Percentiles rank a stretch among this genome's conserved stretches.
phyloP scores from a whole-genome alignment of 2,888 invertebrate genomes.

The Hofmannophila pseudospretella region DNA sequence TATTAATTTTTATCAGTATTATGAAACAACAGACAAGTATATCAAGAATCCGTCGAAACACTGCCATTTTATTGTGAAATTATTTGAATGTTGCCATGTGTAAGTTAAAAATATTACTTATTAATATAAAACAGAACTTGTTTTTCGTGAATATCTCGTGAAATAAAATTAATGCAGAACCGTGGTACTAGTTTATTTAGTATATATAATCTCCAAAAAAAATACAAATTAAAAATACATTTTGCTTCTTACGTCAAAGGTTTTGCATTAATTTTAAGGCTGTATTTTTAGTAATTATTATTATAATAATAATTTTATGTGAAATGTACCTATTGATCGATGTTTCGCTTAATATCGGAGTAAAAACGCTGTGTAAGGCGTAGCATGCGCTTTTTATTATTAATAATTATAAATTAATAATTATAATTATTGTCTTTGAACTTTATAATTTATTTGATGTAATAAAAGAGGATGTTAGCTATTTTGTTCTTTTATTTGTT shows the following conservation, averaged over 20 bases:
- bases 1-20: constrained; percentile 52
- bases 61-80: constrained; percentile 19
- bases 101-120: constrained; percentile 4
- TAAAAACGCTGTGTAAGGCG: constrained; percentile 28
- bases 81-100: constrained; percentile 22
- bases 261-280: too few relatives aligned
- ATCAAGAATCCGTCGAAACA: constrained; percentile 22
- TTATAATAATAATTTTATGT: constrained; percentile 18
- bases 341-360: constrained; percentile 38
- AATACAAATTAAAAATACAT: too few relatives aligned
- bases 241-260: too few relatives aligned
- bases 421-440: constrained; percentile 48
- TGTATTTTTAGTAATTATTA: constrained; percentile 9
- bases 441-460: constrained; percentile 67
- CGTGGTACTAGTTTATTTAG: too few relatives aligned
- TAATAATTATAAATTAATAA: constrained; percentile 33
- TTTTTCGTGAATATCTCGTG: constrained; percentile 40
- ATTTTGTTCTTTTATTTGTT: constrained; percentile 19
- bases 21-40: constrained; percentile 24
- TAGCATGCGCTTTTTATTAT: constrained; percentile 56
- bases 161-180: too few relatives aligned
- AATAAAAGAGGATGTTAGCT: constrained; percentile 67
- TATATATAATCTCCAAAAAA: too few relatives aligned
- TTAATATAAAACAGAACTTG: constrained; percentile 9
- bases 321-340: constrained; percentile 30